Evolutionary conservation across 2,888 invertebrate species (phyloP), one percentile per base, ranked within the genome.

Genomic region (Trichacis sp.): DNA sequence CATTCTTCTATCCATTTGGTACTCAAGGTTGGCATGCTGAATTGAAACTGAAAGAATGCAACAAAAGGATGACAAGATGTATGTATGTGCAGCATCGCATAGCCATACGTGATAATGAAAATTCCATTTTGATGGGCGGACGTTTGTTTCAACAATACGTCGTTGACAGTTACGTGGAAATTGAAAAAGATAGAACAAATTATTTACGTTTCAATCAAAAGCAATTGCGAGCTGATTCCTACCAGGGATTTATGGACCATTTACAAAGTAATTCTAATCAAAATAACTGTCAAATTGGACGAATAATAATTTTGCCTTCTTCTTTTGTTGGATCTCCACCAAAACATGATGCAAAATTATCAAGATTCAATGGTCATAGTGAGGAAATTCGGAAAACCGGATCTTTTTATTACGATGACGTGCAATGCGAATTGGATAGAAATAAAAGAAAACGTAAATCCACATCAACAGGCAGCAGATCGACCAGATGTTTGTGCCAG

Each of bases 391-490:
- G 66, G 64, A 18, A 67, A 67, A 62, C 59, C 64, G n/a, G 54
- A 67, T 68, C 14, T 68, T 30, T 68, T 68, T 19, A 40, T 69
- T 6, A 64, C 62, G 9, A 64, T 68, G 53, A 64, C 60, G 0
- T 68, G 64, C 24, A 66, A 68, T 48, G 61, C 66, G 1, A 56
- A 68, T n/a, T 68, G 61, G 65, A 20, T 8, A 8, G 70, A 65
- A 54, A 68, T 68, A 8, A 24, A 18, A 19, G 60, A 62, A 47
- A 68, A 64, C 47, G n/a, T 66, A 40, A 43, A 60, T 38, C 57
- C 43, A 6, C 49, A 43, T 33, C 62, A 66, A 47, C 61, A 15
- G n/a, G n/a, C n/a, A n/a, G n/a, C n/a, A n/a, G n/a, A n/a, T n/a
- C n/a, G n/a, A n/a, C n/a, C n/a, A n/a, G 64, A 68, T 48, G 42